Evolutionary conservation across 1,140 invertebrate species (phyloP), one percentile per base, ranked within the genome.

Genomic region (Wasmannia auropunctata): DNA sequence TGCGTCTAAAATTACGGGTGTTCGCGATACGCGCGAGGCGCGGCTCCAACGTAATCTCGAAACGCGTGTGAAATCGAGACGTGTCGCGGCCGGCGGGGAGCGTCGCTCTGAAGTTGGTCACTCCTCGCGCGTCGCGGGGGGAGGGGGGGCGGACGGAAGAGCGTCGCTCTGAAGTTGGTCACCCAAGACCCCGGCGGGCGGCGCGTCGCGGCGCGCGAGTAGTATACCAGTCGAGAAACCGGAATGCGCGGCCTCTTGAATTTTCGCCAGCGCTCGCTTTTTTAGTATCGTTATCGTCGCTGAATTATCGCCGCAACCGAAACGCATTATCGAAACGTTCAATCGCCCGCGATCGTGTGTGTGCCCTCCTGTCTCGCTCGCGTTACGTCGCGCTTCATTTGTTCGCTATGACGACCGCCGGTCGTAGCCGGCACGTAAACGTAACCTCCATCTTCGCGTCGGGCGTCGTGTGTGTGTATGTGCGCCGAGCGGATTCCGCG

Each of bases 281-380:
- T 37, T 46, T 46, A 46, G n/a, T n/a, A 76, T 76, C 81, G 40
- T 51, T 63, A 51, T 75, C 69, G 69, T 25, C 40, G 40, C 10
- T 46, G 69, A 60, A 74, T 58, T 83, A 74, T 84, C 69, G 69
- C 69, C 11, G 31, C 56, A 70, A 81, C 46, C 69, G 69, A 72
- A 75, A 75, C 69, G 70, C 28, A 28, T 49, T 84, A n/a, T 84
- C 54, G 80, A 46, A 76, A 76, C 31, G 28, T 16, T 75, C 54
- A 31, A 14, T 37, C 11, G 22, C 14, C 16, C 11, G 40, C 14
- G 58, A 37, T 51, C 60, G 25, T 11, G 5, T 8, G n/a, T n/a
- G n/a, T 3, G 10, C 28, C 34, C 34, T 79, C 75, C n/a, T n/a
- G n/a, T 2, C 37, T 65, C 56, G 46, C n/a, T 40, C 40, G 51